Evolutionary conservation across 2,113 vertebrate species (phyloP), one percentile per base, ranked within the genome.

Genomic region (Cinclus mexicanus): DNA sequence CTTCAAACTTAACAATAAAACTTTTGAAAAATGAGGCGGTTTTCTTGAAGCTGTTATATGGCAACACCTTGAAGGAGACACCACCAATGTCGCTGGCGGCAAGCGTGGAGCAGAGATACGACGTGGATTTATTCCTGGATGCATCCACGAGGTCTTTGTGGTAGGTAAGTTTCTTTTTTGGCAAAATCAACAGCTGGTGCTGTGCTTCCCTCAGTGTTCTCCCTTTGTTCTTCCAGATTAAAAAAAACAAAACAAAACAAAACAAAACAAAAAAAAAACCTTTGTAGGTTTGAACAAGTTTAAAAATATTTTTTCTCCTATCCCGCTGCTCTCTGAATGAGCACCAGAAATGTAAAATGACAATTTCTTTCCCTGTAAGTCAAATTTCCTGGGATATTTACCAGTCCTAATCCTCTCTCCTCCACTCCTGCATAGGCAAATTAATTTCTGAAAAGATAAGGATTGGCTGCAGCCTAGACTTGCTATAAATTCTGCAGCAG

Each of bases 1-100:
- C 98, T 98, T 98, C 96, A 98, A 98, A 98, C 96, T 98, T 98
- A 98, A 95, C 98, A 98, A 98, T 98, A 98, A 98, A 98, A 98
- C 95, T 98, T 98, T 98, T 97, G 95, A 98, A 98, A 98, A 98
- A 97, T 92, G 67, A 92, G 74, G 72, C 68, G 55, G 61, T 84
- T 96, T 55, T 95, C 61, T 96, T 90, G 74, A 84, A 95, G 95
- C 71, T 59, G 65, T 95, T 96, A 4, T 85, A 56, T 97, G 95
- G 87, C 90, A 96, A 60, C 46, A 68, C 50, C 92, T 96, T 90
- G 42, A 92, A 95, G 81, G 75, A 83, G 52, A n/a, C 67, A 61
- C 22, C 71, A 26, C 56, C 80, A 74, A 65, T 90, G 81, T 96
- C 78, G 65, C 72, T 92, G 44, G 35, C 3, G n/a, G 85, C 46